phyloP scores from a whole-genome alignment of 2,113 vertebrate species.

The Numida meleagris region DNA sequence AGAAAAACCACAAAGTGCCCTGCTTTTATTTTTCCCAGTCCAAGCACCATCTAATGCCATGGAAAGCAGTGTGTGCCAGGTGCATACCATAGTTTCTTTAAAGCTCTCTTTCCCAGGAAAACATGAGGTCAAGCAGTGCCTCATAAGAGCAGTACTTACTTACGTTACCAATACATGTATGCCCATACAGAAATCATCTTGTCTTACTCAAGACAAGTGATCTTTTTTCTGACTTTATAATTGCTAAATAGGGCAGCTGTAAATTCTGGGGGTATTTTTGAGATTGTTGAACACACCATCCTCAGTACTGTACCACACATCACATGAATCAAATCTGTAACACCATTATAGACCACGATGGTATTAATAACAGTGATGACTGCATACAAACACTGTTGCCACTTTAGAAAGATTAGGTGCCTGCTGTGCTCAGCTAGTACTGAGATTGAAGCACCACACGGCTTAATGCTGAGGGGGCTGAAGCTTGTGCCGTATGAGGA shows the following conservation, averaged over 20 bases:
- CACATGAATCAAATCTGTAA: not conserved
- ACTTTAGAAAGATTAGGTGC: not conserved
- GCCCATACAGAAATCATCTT: not conserved
- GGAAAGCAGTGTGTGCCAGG: fast-evolving
- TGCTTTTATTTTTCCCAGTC: not conserved
- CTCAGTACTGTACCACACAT: not conserved
- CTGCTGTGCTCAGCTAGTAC: not conserved
- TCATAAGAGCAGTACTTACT: not conserved
- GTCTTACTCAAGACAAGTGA: not conserved
- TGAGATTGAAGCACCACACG: not conserved
- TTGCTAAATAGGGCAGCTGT: not conserved
- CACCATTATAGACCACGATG: fast-evolving
- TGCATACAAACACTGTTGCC: fast-evolving
- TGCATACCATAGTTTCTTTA: fast-evolving
- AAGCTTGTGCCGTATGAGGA: not conserved
- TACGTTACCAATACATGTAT: not conserved
- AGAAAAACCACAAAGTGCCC: fast-evolving
- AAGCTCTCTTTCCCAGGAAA: not conserved
- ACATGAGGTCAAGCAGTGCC: not conserved
- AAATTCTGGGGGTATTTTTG: not conserved
- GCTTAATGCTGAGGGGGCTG: fast-evolving
- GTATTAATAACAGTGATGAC: not conserved
- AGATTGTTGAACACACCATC: not conserved
- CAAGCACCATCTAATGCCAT: not conserved
- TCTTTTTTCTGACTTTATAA: not conserved